Conservation (phyloP, 2,113 vertebrate genomes). For the Prunella fulvescens region DNA sequence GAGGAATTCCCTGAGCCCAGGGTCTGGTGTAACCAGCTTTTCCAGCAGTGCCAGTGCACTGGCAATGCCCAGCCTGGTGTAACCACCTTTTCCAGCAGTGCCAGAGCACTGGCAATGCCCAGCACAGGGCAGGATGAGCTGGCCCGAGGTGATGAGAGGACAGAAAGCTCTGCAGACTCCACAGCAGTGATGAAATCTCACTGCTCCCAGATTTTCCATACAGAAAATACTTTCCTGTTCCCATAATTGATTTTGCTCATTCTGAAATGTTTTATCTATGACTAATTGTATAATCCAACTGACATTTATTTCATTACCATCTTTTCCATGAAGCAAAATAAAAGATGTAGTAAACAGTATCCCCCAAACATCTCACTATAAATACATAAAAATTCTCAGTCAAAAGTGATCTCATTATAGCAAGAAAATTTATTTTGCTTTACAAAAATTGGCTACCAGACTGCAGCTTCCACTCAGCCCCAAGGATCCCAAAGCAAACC, state of each 20-base stretch:
- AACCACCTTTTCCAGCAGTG: neutral
- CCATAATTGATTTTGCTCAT: neutral
- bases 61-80: neutral
- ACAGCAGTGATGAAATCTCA: neutral
- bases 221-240: neutral
- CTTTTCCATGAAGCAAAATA: neutral
- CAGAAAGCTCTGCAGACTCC: neutral
- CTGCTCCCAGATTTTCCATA: neutral
- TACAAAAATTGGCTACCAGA: neutral
- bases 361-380: accelerated
- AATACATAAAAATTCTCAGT: neutral
- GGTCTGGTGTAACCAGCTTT: neutral
- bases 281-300: neutral
- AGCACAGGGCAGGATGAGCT: neutral
- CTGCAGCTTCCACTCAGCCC: neutral
- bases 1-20: neutral
- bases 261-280: neutral
- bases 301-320: neutral
- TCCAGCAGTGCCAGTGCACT: neutral
- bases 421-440: neutral
- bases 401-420: neutral
- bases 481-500: neutral
- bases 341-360: neutral
- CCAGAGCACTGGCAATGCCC: neutral
- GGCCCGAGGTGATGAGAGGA: accelerated